A percentile compares a stretch with the other conserved stretches of the same genome.
Conservation (phyloP, 2,888 invertebrate species). For the Malacosoma neustria region DNA sequence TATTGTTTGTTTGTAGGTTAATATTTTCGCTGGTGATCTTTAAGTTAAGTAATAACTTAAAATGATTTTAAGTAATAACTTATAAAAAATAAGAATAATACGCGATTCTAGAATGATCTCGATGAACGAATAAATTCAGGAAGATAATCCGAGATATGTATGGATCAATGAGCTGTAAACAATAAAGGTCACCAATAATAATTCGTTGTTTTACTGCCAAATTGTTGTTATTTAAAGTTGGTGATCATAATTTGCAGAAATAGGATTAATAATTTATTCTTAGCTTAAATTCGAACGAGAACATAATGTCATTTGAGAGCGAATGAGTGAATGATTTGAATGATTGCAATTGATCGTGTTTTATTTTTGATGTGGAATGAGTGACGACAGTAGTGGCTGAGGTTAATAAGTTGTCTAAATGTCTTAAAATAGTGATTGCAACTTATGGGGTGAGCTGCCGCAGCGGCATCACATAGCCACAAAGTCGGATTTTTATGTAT, state of each 20-base stretch:
- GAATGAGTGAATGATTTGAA: neutral
- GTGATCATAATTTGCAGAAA: slow-evolving; percentile 17
- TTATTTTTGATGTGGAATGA: neutral
- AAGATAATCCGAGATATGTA: too few relatives aligned
- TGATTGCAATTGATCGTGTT: neutral
- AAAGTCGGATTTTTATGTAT: slow-evolving; percentile 69
- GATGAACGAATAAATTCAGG: too few relatives aligned
- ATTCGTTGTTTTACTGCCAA: slow-evolving; percentile 22
- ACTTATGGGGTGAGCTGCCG: slow-evolving; percentile 30
- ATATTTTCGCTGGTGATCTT: too few relatives aligned
- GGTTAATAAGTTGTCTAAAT: neutral
- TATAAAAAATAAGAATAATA: too few relatives aligned
- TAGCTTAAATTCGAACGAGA: slow-evolving; percentile 5
- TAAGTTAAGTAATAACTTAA: too few relatives aligned
- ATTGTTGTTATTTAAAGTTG: slow-evolving; percentile 26
- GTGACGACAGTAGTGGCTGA: neutral
- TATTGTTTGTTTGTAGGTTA: too few relatives aligned
- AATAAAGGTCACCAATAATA: slow-evolving; percentile 17
- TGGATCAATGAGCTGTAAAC: too few relatives aligned
- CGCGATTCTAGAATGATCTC: too few relatives aligned
- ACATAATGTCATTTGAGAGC: slow-evolving; percentile 8
- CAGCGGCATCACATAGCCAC: slow-evolving; percentile 66
- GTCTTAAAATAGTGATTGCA: too few relatives aligned
- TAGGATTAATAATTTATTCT: slow-evolving; percentile 19
- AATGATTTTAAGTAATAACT: too few relatives aligned